Evolutionary conservation across 2,888 invertebrate genomes (phyloP).

Genomic region (Steinernema carpocapsae): DNA sequence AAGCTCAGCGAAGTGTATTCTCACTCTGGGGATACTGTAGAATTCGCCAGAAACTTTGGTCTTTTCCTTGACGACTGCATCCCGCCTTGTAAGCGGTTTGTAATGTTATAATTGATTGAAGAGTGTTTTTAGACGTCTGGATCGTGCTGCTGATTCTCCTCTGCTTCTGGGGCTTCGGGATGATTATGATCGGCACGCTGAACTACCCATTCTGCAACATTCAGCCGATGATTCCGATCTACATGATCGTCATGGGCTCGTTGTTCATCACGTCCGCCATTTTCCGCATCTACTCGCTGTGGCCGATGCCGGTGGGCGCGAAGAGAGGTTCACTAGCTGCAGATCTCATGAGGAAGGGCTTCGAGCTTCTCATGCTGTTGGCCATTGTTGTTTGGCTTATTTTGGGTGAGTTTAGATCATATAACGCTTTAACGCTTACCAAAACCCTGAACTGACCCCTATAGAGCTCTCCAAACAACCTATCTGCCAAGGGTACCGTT

Average conservation of each 20-base stretch:
- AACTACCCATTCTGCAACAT: constrained; percentile 60
- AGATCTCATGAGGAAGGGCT: constrained; percentile 51
- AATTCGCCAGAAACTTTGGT: constrained; percentile 62
- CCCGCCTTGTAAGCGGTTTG: constrained; percentile 49
- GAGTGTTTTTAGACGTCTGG: constrained; percentile 31
- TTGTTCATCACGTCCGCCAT: constrained; percentile 58
- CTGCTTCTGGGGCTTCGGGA: constrained; percentile 17
- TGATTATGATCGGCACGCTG: constrained; percentile 47
- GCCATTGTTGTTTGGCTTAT: constrained; percentile 63
- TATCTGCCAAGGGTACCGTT: constrained; percentile 32
- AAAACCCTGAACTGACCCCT: too few species aligned
- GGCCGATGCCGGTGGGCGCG: constrained; percentile 21
- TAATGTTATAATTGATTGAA: neutral
- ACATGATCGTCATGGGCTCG: constrained; percentile 58
- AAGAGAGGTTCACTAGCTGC: constrained; percentile 39
- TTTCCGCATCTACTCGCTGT: constrained; percentile 53
- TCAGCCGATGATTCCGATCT: constrained; percentile 66
- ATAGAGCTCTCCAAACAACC: too few species aligned
- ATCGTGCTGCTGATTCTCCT: constrained; percentile 36
- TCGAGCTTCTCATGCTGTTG: constrained; percentile 57
- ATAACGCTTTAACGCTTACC: too few species aligned
- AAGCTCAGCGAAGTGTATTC: constrained; percentile 58
- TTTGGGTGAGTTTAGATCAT: constrained; percentile 47
- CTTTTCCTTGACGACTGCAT: constrained; percentile 59
- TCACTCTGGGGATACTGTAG: constrained; percentile 59